These are phyloP conservation scores for Benitochromis conjunctus DNA, from an alignment of 2,113 vertebrate genomes.

Conservation along the genomic window DNA sequence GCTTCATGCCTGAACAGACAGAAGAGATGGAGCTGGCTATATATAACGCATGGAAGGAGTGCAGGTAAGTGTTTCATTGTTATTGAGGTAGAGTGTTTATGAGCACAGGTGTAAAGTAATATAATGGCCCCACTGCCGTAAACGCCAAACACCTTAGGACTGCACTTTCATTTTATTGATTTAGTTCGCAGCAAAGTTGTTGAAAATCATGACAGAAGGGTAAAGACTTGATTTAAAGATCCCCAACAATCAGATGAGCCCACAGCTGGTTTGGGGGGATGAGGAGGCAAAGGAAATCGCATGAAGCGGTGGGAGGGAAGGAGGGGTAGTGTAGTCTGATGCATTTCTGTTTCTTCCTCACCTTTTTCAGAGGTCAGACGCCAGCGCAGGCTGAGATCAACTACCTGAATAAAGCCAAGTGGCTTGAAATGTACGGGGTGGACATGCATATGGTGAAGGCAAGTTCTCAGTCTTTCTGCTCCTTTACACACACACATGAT, in stretches of 20 bases:
- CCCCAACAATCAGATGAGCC: neutral
- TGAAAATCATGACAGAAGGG: neutral
- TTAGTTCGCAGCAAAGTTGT: neutral
- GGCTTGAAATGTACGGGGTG: conserved; percentile 99
- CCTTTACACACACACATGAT: neutral
- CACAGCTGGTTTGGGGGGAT: neutral
- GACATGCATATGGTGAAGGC: conserved; percentile 99
- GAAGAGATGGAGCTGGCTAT: conserved; percentile 90
- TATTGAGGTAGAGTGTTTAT: neutral
- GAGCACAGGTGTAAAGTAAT: neutral
- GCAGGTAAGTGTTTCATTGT: conserved; percentile 76
- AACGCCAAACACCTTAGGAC: neutral
- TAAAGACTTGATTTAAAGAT: neutral
- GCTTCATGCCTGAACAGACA: conserved; percentile 89
- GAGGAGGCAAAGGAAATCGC: neutral
- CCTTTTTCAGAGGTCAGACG: conserved; percentile 83
- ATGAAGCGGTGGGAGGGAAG: neutral
- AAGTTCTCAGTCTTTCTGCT: neutral
- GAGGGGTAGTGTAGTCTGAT: neutral
- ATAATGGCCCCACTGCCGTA: accelerated
- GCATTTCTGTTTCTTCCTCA: neutral
- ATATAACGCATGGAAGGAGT: conserved; percentile 93
- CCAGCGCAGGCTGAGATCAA: conserved; percentile 97
- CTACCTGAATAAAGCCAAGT: conserved; percentile 98
- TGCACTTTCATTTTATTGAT: neutral